Evolutionary conservation across 2,113 vertebrate genomes (phyloP).

Genomic region (Cavia aperea): DNA sequence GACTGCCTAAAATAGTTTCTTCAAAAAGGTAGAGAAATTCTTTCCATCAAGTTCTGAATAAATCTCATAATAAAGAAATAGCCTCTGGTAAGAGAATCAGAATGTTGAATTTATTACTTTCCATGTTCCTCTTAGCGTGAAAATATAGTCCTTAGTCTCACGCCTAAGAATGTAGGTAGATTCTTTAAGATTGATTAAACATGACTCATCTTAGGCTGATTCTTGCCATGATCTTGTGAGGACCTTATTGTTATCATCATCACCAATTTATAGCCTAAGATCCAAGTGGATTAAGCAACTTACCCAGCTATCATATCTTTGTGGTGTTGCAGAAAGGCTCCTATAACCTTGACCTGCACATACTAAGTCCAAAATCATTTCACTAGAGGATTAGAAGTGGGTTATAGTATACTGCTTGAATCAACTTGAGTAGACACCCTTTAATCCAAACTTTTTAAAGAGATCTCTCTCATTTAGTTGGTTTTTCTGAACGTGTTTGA

Average conservation of each 20-base stretch:
- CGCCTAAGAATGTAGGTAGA: neutral
- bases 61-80: neutral
- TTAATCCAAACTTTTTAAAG: neutral
- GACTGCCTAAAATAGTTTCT: neutral
- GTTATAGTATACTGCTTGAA: neutral
- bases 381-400: constrained; percentile 8
- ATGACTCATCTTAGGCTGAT: neutral
- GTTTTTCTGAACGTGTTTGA: neutral
- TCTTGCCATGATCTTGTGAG: neutral
- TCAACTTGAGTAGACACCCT: neutral
- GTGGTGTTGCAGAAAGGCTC: neutral
- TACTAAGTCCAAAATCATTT: neutral
- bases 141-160: neutral
- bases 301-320: neutral
- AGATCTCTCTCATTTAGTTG: neutral
- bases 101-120: neutral
- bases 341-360: neutral
- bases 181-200: neutral
- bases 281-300: neutral
- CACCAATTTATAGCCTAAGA: neutral
- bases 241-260: neutral
- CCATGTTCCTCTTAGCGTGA: neutral
- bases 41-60: neutral
- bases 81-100: neutral
- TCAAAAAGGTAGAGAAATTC: neutral